Evolutionary conservation across 2,888 invertebrate species (phyloP).

Genomic region (Zhuqinia jingwanae): DNA sequence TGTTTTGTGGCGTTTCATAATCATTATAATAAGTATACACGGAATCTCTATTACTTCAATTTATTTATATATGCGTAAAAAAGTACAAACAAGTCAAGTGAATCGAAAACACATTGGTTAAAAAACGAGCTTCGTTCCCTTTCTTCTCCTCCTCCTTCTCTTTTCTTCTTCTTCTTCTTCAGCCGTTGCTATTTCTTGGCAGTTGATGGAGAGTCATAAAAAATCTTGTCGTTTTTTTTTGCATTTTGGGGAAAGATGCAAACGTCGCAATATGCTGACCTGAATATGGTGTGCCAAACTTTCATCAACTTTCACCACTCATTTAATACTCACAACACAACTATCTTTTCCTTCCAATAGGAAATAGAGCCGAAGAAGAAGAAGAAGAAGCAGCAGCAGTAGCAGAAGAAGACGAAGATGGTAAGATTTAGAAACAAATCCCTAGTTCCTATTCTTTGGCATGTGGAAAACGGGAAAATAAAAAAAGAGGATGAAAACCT

Average conservation of each 20-base stretch:
- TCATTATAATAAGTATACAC: too few relatives aligned
- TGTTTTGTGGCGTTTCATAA: too few relatives aligned
- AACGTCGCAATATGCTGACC: conserved; percentile 67
- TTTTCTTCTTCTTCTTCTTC: conserved; percentile 60
- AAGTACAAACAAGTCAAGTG: conserved; percentile 18
- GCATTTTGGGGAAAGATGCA: conserved; percentile 30
- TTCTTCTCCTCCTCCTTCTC: background rate
- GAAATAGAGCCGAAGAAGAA: background rate
- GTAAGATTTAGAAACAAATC: conserved; percentile 42
- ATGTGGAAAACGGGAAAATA: background rate
- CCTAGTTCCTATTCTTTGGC: conserved; percentile 7
- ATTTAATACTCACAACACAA: conserved; percentile 29
- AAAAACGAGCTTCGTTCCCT: background rate
- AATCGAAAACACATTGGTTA: background rate
- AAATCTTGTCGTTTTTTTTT: conserved; percentile 38
- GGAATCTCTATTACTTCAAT: background rate
- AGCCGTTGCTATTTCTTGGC: conserved; percentile 43
- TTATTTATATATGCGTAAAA: background rate
- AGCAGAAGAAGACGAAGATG: background rate
- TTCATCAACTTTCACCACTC: conserved; percentile 65
- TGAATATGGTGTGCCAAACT: conserved; percentile 69
- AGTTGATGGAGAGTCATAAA: conserved; percentile 80
- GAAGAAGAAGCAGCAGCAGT: too few relatives aligned
- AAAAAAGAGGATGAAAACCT: too few relatives aligned
- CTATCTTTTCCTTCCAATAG: background rate